These are phyloP conservation scores for Pardalotus punctatus DNA, from an alignment of 2,113 vertebrate genomes.

Conservation along the genomic window DNA sequence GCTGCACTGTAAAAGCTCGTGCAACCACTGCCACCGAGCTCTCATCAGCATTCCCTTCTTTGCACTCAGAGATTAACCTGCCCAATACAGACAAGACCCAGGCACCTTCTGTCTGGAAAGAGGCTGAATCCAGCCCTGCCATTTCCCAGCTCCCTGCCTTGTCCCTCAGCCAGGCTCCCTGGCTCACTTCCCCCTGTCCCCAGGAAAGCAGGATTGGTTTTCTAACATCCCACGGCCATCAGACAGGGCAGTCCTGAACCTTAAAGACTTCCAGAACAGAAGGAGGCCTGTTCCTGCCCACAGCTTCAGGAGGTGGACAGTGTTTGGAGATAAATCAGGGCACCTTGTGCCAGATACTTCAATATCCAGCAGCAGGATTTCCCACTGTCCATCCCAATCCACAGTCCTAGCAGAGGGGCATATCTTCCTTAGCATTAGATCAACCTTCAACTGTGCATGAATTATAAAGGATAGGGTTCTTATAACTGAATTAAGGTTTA, in stretches of 20 bases:
- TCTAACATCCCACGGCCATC: neutral
- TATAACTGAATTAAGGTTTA: neutral
- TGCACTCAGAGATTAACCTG: neutral
- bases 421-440: neutral
- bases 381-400: neutral
- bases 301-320: neutral
- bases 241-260: neutral
- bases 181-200: neutral
- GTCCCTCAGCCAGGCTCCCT: neutral
- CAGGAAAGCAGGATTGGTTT: neutral
- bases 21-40: neutral
- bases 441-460: neutral
- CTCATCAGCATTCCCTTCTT: neutral
- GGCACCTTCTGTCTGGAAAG: neutral
- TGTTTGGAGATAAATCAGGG: neutral
- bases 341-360: neutral
- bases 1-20: neutral
- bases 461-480: neutral
- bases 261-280: neutral
- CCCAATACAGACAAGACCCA: neutral
- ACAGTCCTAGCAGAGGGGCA: neutral
- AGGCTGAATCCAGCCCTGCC: neutral
- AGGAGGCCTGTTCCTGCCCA: neutral
- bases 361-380: neutral
- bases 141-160: neutral